Base-by-base conservation (phyloP, 2,888 invertebrate species). In the Spialia ferax region DNA sequence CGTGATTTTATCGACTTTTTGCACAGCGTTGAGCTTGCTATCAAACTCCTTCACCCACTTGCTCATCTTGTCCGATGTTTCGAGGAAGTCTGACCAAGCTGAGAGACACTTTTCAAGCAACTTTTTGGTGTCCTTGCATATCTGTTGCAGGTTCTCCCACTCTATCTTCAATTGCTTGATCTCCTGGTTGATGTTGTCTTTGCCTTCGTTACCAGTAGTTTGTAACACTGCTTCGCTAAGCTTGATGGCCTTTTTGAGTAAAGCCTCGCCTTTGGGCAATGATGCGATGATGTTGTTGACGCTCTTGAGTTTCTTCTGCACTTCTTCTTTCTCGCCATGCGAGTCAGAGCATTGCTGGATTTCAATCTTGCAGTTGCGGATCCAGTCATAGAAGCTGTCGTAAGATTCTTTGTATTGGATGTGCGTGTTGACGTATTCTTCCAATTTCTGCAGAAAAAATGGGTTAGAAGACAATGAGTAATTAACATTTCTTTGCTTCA, bases 271-370 rank as follows among this genome's bases (percentile, higher is more conserved):
- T 85, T 96, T 96, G 0, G 96, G 95, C 71, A 98, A 89, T 0
- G 96, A 95, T 20, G 94, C 91, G 10, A 95, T 95, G 59, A 98
- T 95, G 74, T 96, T 95, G 62, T 95, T 95, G 26, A 98, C 95
- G 78, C 96, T 97, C 59, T 95, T 95, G 32, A 97, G 95, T 82
- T 98, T 97, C 75, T 96, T 96, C 67, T 96, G 94, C 0, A 97
- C 96, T 63, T 95, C 95, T 60, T 96, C 96, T 75, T 97, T 96
- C 81, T 98, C 98, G 2, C 98, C 98, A 80, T 98, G 98, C 0
- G 97, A 96, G 83, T 98, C 98, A 2, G 97, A 96, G 74, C 97
- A 96, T 76, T 97, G 96, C 79, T 98, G 98, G 29, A 98, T 95
- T 74, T 97, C 96, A n/a, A 97, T 94, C 79, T 97, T 96, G 15